Percentiles rank a stretch among this genome's conserved stretches.
Conservation (phyloP, 2,113 vertebrate genomes). For the Mormyrus lacerda region DNA sequence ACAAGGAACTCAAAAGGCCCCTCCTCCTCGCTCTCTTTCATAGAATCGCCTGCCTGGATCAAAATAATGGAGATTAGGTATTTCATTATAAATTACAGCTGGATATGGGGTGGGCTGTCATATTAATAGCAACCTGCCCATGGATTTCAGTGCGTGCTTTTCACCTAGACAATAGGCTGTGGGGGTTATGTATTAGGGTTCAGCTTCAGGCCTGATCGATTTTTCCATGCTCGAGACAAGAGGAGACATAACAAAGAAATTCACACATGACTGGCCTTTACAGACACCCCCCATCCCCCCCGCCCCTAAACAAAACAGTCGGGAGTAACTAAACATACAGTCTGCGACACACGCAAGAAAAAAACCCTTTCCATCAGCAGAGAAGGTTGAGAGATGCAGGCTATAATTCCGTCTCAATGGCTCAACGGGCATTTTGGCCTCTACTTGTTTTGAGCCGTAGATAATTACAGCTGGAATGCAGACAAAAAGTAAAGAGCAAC, state of each 20-base stretch:
- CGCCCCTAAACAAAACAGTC: conserved; percentile 64
- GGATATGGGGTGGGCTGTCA: conserved; percentile 86
- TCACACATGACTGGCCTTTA: conserved; percentile 75
- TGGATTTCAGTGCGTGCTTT: conserved; percentile 79
- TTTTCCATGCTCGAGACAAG: conserved; percentile 83
- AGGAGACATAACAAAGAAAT: conserved; percentile 75
- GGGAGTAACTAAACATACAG: conserved; percentile 78
- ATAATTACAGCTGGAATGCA: conserved; percentile 74
- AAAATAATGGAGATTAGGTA: conserved; percentile 94
- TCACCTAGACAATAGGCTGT: conserved; percentile 80
- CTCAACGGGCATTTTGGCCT: conserved; percentile 79
- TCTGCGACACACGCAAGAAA: conserved; percentile 68
- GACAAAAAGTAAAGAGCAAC: conserved; percentile 38
- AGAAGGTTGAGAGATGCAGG: conserved; percentile 59
- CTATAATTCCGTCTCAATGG: conserved; percentile 80
- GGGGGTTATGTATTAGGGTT: conserved; percentile 81
- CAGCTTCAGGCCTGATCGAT: conserved; percentile 88
- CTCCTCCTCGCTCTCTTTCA: conserved; percentile 55
- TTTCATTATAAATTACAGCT: conserved; percentile 95
- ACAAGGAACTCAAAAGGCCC: conserved; percentile 81
- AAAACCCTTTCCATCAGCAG: conserved; percentile 39
- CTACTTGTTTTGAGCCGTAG: conserved; percentile 83
- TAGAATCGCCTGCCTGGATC: conserved; percentile 83
- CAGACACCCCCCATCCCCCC: conserved; percentile 52
- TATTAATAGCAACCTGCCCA: conserved; percentile 89